Conservation (phyloP, 2,797 vertebrate genomes). For the Melanotaenia pygmaea region DNA sequence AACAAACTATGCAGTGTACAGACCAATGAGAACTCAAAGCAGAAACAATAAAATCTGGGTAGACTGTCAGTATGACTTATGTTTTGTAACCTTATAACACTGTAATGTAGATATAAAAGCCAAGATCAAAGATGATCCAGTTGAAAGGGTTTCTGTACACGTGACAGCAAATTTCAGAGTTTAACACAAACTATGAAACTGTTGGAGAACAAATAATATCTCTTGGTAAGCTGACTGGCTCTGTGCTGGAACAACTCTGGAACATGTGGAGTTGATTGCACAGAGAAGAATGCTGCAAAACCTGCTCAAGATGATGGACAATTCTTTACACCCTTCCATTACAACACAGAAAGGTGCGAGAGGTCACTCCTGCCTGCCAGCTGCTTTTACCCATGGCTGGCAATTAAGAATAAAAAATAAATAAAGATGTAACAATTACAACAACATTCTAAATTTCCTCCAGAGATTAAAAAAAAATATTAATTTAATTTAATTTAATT, state of each 20-base stretch:
- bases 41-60: neutral
- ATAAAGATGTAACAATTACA: no score
- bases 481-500: no score
- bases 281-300: neutral
- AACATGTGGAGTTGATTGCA: neutral
- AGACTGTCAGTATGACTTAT: neutral
- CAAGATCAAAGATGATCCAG: neutral
- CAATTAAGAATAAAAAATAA: no score
- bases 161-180: neutral
- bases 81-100: conserved; percentile 13
- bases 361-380: neutral
- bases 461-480: no score
- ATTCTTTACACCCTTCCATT: neutral
- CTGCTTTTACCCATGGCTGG: no score
- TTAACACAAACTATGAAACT: neutral
- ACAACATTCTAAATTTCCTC: no score
- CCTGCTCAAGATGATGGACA: neutral
- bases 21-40: conserved; percentile 27
- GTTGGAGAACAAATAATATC: neutral
- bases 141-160: neutral
- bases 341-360: neutral
- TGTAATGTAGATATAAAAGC: neutral
- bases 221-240: neutral
- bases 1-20: conserved; percentile 23
- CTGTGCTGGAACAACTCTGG: neutral